phyloP scores from a whole-genome alignment of 1,140 invertebrate genomes.

The Glossosoma conforme region DNA sequence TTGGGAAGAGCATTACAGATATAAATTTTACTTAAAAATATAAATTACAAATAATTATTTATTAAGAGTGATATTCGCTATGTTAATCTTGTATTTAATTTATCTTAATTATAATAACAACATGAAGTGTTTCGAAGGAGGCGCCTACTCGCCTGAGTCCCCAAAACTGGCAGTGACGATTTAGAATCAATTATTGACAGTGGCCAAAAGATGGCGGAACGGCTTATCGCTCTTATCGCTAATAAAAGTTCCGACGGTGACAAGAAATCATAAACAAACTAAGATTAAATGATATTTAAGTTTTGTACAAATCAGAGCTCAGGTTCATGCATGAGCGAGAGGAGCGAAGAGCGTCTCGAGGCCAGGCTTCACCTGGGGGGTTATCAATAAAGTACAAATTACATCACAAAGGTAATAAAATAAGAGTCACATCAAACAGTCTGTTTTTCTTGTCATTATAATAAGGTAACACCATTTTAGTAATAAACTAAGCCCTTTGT shows the following conservation, averaged over 20 bases:
- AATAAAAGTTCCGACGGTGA: not conserved
- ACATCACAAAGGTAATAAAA: no score
- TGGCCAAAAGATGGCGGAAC: no score
- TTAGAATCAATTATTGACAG: slow-evolving; percentile 10
- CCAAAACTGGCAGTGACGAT: slow-evolving; percentile 22
- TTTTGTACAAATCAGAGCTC: slow-evolving; percentile 11
- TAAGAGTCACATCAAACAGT: no score
- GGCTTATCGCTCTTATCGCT: no score
- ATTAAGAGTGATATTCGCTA: slow-evolving; percentile 23
- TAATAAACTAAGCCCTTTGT: no score
- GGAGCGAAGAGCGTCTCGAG: no score
- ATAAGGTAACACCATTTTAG: no score
- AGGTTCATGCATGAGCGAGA: no score
- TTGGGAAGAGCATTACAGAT: slow-evolving; percentile 26
- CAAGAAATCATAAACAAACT: not conserved
- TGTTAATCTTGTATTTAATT: slow-evolving; percentile 26
- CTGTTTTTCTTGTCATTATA: no score
- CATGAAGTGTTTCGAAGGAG: slow-evolving; percentile 4
- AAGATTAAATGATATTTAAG: not conserved
- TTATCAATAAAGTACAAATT: no score
- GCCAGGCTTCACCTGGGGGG: no score
- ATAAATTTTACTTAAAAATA: slow-evolving; percentile 23
- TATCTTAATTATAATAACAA: slow-evolving; percentile 15
- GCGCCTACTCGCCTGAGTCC: slow-evolving; percentile 7
- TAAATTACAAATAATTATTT: slow-evolving; percentile 26